Base-by-base conservation (phyloP, 1,140 invertebrate species). In the Gryllus bimaculatus region DNA sequence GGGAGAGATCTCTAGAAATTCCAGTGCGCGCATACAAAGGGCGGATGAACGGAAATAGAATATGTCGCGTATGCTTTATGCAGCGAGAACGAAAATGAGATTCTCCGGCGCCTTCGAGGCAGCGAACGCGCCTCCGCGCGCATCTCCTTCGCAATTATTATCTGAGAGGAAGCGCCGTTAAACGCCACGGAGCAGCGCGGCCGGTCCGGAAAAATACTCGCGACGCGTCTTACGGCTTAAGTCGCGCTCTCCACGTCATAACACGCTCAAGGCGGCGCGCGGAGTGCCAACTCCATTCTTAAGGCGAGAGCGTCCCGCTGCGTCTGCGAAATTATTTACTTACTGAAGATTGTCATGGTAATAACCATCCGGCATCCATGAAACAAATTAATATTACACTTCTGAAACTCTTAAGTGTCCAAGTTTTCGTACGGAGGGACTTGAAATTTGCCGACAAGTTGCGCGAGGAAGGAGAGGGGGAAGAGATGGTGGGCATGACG, bases 261-360 rank as follows among this genome's bases (percentile, higher is more conserved):
- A 10, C 54, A 66, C 18, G 26, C 18, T 66, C 54, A 10, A 10
- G 10, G 54, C 54, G 54, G 18, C 10, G 54, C 18, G 54, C 18
- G 54, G 54, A 66, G 54, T 66, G 54, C 54, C 54, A 66, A 66
- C 54, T 66, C 54, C 18, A 66, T 66, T 66, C 54, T 66, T 2
- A 66, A 66, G 18, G 54, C 54, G 18, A 66, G 54, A 66, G 18
- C 18, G 2, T 66, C 54, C 10, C 54, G 54, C 54, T 18, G 10
- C 54, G 54, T 66, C 54, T 66, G 54, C 18, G 54, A 66, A 66
- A 66, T 66, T 66, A 66, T 66, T 66, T 66, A 66, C 54, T 66
- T 66, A 66, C 54, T 1, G 54, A 66, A 66, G 54, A 66, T 66
- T 66, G 54, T 66, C 54, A 66, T 10, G 54, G 54, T 66, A 66